These are phyloP conservation scores for Camelus dromedarius DNA, from an alignment of 2,113 vertebrate species.

Conservation along the genomic window DNA sequence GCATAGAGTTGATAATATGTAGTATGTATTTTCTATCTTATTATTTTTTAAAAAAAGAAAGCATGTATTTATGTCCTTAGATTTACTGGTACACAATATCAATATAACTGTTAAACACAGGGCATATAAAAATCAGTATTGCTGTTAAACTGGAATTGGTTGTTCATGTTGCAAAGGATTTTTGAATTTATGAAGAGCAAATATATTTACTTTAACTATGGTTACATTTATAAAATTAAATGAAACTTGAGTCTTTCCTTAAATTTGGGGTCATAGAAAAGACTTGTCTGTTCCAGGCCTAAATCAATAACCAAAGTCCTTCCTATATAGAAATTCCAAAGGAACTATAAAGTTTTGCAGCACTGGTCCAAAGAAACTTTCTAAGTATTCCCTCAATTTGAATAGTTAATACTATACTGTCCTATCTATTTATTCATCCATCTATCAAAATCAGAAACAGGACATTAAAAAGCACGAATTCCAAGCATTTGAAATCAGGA, in stretches of 20 bases:
- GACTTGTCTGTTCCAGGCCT: background rate
- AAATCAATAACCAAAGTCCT: constrained; percentile 30
- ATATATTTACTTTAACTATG: background rate
- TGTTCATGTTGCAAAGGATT: background rate
- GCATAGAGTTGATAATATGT: background rate
- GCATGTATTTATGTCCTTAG: background rate
- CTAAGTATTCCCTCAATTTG: constrained; percentile 32
- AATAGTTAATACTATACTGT: background rate
- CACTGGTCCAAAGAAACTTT: background rate
- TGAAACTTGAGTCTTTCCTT: background rate
- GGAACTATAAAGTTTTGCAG: background rate
- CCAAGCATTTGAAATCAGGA: background rate
- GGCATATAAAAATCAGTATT: background rate
- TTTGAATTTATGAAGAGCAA: constrained; percentile 1
- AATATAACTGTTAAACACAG: background rate
- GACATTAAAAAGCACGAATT: background rate
- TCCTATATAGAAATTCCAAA: constrained; percentile 52
- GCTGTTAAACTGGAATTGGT: background rate
- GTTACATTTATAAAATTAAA: constrained; percentile 54
- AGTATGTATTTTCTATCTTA: background rate
- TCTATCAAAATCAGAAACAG: background rate
- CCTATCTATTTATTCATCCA: background rate
- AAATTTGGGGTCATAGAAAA: background rate
- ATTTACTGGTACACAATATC: constrained; percentile 11
- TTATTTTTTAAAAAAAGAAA: background rate